A percentile compares a stretch with the other conserved stretches of the same genome.
These are phyloP conservation scores for Ctenosaura bakeri DNA, from an alignment of 2,797 vertebrate genomes.

Conservation along the genomic window DNA sequence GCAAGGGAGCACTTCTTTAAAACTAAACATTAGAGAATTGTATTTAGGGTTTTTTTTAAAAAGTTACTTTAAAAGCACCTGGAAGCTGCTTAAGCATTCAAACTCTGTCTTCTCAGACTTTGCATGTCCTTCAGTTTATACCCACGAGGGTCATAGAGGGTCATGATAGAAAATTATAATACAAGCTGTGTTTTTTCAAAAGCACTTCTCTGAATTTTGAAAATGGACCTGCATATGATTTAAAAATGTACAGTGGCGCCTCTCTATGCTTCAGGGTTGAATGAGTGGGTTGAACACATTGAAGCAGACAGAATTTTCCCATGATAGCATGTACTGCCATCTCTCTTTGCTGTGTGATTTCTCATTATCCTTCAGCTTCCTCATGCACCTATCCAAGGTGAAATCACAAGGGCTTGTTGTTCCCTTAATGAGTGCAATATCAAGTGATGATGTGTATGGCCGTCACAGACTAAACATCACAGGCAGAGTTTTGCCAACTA, in stretches of 20 bases:
- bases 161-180: slow-evolving; percentile 29
- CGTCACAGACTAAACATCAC: too few species aligned
- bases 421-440: neutral
- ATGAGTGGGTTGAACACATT: neutral
- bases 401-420: neutral
- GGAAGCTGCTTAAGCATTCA: slow-evolving; percentile 54
- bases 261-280: neutral
- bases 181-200: slow-evolving; percentile 1
- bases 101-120: slow-evolving; percentile 9
- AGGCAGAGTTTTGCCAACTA: neutral
- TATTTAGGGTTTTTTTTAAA: slow-evolving; percentile 62
- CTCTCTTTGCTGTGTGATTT: neutral
- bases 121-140: slow-evolving; percentile 26
- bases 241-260: neutral
- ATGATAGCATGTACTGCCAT: neutral
- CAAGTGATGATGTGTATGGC: neutral
- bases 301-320: neutral
- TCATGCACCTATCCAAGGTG: neutral
- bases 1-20: slow-evolving; percentile 69
- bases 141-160: slow-evolving; percentile 5
- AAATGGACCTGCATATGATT: neutral
- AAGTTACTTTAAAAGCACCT: slow-evolving; percentile 55
- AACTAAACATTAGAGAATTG: slow-evolving; percentile 63
- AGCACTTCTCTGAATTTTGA: slow-evolving; percentile 18
- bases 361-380: neutral